A percentile compares a stretch with the other conserved stretches of the same genome.
These are phyloP conservation scores for Chlorodrepanis virens DNA, from an alignment of 2,113 vertebrate species.

Conservation along the genomic window DNA sequence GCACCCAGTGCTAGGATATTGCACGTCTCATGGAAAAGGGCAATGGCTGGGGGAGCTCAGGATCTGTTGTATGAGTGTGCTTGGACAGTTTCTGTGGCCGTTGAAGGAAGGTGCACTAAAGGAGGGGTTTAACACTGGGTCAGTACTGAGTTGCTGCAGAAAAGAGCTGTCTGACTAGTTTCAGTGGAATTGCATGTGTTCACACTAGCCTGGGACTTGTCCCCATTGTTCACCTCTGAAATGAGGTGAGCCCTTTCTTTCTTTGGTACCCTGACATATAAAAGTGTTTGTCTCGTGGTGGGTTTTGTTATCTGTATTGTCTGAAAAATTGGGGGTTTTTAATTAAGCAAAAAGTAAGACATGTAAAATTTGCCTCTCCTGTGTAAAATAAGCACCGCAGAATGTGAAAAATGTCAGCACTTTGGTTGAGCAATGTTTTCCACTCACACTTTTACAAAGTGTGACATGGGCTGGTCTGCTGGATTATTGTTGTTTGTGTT, in stretches of 20 bases:
- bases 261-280: background rate
- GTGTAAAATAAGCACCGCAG: background rate
- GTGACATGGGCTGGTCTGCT: background rate
- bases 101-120: background rate
- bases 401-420: background rate
- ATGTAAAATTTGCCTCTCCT: background rate
- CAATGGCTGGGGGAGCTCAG: rapidly evolving
- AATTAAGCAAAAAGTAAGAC: background rate
- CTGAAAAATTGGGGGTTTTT: background rate
- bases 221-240: background rate
- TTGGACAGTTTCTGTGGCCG: background rate
- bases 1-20: background rate
- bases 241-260: background rate
- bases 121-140: background rate
- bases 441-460: rapidly evolving
- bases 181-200: background rate
- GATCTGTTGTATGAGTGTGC: background rate
- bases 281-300: background rate
- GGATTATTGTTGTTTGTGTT: background rate
- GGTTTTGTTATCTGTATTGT: background rate
- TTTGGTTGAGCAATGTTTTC: background rate
- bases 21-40: background rate
- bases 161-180: background rate
- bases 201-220: background rate
- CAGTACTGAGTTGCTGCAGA: background rate